Evolutionary conservation across 2,113 vertebrate species (phyloP).

Genomic region (Dicerorhinus sumatrensis): DNA sequence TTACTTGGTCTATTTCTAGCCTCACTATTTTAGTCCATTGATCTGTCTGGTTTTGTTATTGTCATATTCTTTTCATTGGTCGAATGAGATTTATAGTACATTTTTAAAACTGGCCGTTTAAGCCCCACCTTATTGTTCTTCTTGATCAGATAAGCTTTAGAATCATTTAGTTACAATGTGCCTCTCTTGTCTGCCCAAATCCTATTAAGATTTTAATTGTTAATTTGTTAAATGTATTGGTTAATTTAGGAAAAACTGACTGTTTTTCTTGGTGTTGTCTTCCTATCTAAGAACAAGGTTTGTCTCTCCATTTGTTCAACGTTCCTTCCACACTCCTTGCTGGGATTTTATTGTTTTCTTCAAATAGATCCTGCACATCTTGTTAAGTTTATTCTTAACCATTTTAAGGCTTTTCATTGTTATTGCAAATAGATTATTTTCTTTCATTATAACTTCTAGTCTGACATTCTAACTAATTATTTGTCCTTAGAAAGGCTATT

Average conservation of each 20-base stretch:
- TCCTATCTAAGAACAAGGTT: neutral
- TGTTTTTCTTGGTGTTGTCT: neutral
- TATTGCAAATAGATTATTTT: neutral
- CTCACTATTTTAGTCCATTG: neutral
- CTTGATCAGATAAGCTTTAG: neutral
- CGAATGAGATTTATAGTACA: neutral
- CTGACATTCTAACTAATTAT: neutral
- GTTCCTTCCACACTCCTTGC: neutral
- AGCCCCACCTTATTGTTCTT: neutral
- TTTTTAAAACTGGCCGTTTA: neutral
- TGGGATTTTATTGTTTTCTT: slow-evolving; percentile 36
- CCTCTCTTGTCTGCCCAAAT: neutral
- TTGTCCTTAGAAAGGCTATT: neutral
- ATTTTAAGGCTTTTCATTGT: neutral
- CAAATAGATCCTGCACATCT: neutral
- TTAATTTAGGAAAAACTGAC: neutral
- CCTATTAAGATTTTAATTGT: neutral
- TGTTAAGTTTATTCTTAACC: neutral
- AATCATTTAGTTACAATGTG: neutral
- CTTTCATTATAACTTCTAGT: slow-evolving; percentile 16
- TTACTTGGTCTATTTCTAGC: neutral
- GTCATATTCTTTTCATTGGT: neutral
- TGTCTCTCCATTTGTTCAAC: neutral
- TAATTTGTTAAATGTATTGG: neutral
- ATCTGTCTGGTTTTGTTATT: neutral